These are phyloP conservation scores for Anseranas semipalmata DNA, from an alignment of 2,113 vertebrate genomes.

Conservation along the genomic window DNA sequence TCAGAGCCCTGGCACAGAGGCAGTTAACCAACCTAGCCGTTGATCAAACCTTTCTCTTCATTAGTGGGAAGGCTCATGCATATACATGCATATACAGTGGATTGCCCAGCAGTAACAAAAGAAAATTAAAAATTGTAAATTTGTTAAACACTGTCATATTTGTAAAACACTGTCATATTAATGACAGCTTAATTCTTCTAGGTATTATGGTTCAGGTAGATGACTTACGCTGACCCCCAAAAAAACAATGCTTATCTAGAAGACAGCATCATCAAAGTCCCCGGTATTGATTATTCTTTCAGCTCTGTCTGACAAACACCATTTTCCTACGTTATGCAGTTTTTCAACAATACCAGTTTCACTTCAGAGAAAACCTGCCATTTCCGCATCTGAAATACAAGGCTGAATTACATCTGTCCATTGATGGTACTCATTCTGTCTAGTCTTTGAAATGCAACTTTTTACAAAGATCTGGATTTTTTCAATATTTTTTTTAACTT, in stretches of 20 bases:
- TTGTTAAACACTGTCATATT: too few relatives aligned
- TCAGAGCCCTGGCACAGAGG: background rate
- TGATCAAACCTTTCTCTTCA: background rate
- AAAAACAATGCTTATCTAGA: background rate
- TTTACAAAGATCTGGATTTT: background rate
- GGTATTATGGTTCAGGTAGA: background rate
- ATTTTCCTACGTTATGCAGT: background rate
- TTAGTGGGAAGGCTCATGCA: background rate
- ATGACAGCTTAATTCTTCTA: background rate
- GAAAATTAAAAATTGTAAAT: too few relatives aligned
- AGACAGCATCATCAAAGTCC: background rate
- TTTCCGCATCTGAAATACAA: background rate
- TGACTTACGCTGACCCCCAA: background rate
- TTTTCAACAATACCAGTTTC: background rate
- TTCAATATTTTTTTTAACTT: background rate
- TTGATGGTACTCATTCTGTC: background rate
- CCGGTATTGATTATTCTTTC: background rate
- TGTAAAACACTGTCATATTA: too few relatives aligned
- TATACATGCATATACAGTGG: background rate
- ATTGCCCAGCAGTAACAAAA: background rate
- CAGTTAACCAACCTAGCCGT: background rate
- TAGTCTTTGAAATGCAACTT: background rate
- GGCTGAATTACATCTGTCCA: background rate
- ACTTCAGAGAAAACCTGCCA: background rate
- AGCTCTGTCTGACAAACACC: background rate